phyloP scores from a whole-genome alignment of 2,113 vertebrate species.

The Chauna torquata region DNA sequence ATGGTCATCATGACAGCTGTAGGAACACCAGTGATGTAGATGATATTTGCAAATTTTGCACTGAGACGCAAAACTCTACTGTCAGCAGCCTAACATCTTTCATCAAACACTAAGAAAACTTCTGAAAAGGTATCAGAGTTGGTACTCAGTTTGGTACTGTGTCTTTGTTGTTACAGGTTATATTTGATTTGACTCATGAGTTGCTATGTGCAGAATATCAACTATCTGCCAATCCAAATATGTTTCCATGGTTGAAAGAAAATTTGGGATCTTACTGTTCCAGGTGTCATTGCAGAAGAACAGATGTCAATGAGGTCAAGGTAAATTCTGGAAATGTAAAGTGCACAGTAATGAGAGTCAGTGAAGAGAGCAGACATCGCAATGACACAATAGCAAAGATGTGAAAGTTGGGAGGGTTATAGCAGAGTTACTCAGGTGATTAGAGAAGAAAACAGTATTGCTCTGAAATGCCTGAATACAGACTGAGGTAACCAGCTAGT shows the following conservation, averaged over 20 bases:
- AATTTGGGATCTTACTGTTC: neutral
- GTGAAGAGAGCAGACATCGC: neutral
- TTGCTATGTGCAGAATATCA: constrained; percentile 47
- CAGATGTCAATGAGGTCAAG: constrained; percentile 58
- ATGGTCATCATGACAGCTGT: neutral
- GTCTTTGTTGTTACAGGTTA: constrained; percentile 45
- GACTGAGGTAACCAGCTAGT: neutral
- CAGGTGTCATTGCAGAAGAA: neutral
- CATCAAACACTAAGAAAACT: neutral
- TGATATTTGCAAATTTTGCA: neutral
- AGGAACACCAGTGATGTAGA: neutral
- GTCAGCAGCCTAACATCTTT: neutral
- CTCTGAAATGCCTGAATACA: neutral
- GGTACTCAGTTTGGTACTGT: neutral
- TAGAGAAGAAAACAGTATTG: neutral
- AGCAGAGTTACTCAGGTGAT: neutral
- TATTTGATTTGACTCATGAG: constrained; percentile 70
- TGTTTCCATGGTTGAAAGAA: neutral
- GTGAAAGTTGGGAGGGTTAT: neutral
- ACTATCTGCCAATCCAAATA: neutral
- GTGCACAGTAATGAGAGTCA: neutral
- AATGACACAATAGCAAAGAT: neutral
- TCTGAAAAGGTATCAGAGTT: neutral
- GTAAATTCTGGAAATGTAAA: constrained; percentile 4
- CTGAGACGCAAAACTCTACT: neutral